phyloP scores from a whole-genome alignment of 2,797 vertebrate species.

The Crenichthys baileyi region DNA sequence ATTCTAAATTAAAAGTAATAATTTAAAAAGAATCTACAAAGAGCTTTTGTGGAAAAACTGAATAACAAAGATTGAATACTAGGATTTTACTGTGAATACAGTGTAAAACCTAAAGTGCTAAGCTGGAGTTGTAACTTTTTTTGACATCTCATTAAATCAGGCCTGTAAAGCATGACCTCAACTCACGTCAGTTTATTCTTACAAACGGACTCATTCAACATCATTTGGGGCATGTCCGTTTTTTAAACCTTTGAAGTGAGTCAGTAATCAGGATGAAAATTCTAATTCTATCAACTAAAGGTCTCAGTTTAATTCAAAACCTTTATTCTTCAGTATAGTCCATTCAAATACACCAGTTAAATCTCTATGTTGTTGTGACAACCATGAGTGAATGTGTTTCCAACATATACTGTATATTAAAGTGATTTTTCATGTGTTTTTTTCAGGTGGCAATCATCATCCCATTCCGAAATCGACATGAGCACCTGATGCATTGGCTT shows the following conservation, averaged over 20 bases:
- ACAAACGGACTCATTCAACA: no score
- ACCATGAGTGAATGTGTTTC: not conserved
- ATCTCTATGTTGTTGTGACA: not conserved
- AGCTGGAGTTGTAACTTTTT: not conserved
- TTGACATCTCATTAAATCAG: not conserved
- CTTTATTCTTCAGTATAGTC: not conserved
- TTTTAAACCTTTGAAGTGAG: no score
- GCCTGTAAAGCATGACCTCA: not conserved
- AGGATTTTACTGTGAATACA: not conserved
- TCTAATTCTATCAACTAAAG: no score
- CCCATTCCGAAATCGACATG: slow-evolving; percentile 89
- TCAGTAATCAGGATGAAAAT: not conserved
- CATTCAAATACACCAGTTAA: not conserved
- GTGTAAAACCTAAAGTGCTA: not conserved
- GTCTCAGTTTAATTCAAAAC: not conserved
- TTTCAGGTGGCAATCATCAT: slow-evolving; percentile 87
- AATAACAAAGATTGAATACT: not conserved
- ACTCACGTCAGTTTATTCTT: not conserved
- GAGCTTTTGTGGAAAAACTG: not conserved
- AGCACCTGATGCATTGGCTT: slow-evolving; percentile 88
- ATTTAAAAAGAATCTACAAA: not conserved
- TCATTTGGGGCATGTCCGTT: no score
- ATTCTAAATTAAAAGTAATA: not conserved
- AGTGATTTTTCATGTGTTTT: not conserved
- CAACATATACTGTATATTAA: not conserved